These are phyloP conservation scores for Sapajus apella DNA, from an alignment of 2,113 vertebrate species.

Conservation along the genomic window DNA sequence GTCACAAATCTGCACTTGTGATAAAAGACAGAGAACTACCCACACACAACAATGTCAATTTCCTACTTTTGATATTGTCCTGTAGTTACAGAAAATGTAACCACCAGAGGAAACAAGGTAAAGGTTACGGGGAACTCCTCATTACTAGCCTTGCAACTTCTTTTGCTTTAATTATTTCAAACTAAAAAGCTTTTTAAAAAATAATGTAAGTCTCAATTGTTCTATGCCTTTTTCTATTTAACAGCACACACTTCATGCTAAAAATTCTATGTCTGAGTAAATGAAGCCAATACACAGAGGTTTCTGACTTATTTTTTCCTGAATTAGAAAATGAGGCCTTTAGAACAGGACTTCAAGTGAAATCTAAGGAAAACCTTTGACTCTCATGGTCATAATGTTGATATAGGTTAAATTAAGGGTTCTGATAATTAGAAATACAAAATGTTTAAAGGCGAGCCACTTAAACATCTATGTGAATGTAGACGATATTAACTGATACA, in stretches of 20 bases:
- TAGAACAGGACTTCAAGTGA: not conserved
- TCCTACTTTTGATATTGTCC: not conserved
- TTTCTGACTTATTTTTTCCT: not conserved
- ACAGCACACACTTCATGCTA: not conserved
- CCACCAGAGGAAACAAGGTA: not conserved
- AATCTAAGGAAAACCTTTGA: not conserved
- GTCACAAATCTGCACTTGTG: too few species aligned
- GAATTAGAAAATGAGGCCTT: not conserved
- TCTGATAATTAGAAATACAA: not conserved
- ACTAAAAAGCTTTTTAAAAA: not conserved
- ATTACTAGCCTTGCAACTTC: not conserved
- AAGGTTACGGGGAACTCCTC: not conserved
- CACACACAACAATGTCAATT: not conserved
- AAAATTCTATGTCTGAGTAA: not conserved
- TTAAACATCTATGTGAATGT: not conserved
- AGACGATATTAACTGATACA: not conserved
- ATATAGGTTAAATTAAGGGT: not conserved
- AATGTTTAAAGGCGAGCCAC: not conserved
- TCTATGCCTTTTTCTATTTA: not conserved
- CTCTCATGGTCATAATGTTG: not conserved
- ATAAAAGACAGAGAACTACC: not conserved
- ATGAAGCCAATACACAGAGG: not conserved
- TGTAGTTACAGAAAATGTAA: not conserved
- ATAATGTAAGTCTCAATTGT: not conserved
- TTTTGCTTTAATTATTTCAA: not conserved